These are phyloP conservation scores for Ethmia dodecea DNA, from an alignment of 2,888 invertebrate genomes.

Conservation along the genomic window DNA sequence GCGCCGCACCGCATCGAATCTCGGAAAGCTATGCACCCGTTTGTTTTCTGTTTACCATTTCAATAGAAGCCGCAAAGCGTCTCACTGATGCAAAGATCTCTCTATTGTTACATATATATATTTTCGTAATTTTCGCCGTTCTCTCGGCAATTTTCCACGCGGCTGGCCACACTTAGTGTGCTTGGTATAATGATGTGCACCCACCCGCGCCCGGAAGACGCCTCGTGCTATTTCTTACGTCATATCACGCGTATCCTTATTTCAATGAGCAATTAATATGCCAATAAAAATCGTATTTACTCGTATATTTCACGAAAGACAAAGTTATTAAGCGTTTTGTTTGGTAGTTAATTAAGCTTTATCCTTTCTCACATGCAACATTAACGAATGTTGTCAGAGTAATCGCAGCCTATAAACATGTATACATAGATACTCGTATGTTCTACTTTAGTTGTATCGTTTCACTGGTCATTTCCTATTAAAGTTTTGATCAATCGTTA, in stretches of 20 bases:
- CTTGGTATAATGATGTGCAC: constrained; percentile 10
- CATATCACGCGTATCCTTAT: constrained; percentile 1
- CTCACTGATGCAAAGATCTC: not conserved
- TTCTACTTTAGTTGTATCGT: constrained; percentile 7
- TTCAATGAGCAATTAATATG: not conserved
- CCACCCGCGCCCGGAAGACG: constrained; percentile 5
- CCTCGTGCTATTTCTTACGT: not conserved
- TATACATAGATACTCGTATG: not conserved
- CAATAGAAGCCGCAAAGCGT: not conserved
- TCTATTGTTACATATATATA: constrained; percentile 17
- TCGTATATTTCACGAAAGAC: too few species aligned
- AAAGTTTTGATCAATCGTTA: constrained; percentile 35
- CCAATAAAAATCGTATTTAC: not conserved
- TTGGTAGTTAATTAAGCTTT: too few species aligned
- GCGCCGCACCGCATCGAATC: too few species aligned
- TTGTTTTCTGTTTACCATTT: too few species aligned
- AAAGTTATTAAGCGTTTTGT: too few species aligned
- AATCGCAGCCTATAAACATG: too few species aligned
- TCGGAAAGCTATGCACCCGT: too few species aligned
- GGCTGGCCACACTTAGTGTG: constrained; percentile 21
- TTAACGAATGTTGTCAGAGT: too few species aligned
- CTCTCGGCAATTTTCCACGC: constrained; percentile 26
- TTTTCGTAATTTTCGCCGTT: constrained; percentile 29
- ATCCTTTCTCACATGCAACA: too few species aligned
- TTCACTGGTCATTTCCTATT: constrained; percentile 29